Base-by-base conservation (phyloP, 2,113 vertebrate species). In the Sapayoa aenigma region DNA sequence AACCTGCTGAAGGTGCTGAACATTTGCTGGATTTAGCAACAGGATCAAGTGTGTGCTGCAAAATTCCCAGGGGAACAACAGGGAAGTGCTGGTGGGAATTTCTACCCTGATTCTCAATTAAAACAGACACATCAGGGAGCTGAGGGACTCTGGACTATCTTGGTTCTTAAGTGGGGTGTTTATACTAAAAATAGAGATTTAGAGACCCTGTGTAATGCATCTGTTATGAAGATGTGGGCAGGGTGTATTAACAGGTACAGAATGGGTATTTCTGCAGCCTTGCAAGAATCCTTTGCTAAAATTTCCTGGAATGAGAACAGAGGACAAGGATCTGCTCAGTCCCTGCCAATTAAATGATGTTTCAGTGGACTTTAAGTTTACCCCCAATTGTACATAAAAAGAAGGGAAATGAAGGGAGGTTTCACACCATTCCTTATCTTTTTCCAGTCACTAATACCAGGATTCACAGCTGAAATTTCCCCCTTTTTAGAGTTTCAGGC, bases 351-450 rank as follows among this genome's bases (percentile, higher is more conserved):
- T 56, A 23, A 77, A n/a, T 46, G 35, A 12, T 21, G 24, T 59
- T 62, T 79, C 59, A 68, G 18, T 28, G 20, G 15, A 22, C 12
- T 78, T 67, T 12, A 76, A 25, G 15, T 25, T 81, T 22, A 7
- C 14, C 22, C 20, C 39, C 28, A 22, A 0, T 5, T 63, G 19
- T 37, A 20, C 28, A 4, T 0, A n/a, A 71, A 53, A 53, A 56
- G 69, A 62, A 53, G 58, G 17, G 20, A 68, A 86, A 37, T 9
- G 27, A 74, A 68, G 42, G 59, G 41, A 53, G n/a, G 12, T 52
- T 59, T 86, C 46, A 14, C 35, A 12, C 60, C 33, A 12, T 28
- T 74, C 42, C 47, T 85, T 28, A 10, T 73, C 35, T 50, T 74
- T 53, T 65, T 14, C 33, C 67, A 46, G 1, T 39, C 60, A 47